Evolutionary conservation across 1,140 invertebrate species (phyloP), one percentile per base, ranked within the genome.

Genomic region (Leptinotarsa defecta): DNA sequence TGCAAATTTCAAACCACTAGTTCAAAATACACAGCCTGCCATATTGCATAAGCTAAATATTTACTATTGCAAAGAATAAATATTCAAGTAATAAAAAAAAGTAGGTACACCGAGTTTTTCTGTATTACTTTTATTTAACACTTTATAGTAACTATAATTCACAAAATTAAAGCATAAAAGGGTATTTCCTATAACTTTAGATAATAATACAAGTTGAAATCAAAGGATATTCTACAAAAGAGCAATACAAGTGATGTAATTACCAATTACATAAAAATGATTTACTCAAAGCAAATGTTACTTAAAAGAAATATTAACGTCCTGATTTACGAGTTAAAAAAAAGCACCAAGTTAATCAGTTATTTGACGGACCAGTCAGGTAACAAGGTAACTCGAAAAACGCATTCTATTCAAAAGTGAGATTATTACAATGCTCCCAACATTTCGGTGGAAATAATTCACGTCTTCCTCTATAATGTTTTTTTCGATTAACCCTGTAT

Each of bases 111-210:
- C n/a, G 13, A 43, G 34, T 57, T 19, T 57, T 57, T 57, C 15
- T 13, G 15, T n/a, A 57, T 48, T 52, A 71, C 69, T 73, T 73
- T 73, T 73, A 73, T 73, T 73, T 73, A 73, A 73, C 71, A 73
- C 63, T 43, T 73, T 52, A 65, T 73, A 48, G 64, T 73, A 73
- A 64, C 71, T 73, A 73, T 73, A 65, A 43, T 73, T 73, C 71
- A 73, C 71, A 73, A 73, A 73, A 73, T 73, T 73, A 73, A 73
- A 73, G 71, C 71, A 73, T 73, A 65, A 65, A 48, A 73, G n/a
- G 71, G 71, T 64, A 48, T 65, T 65, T 73, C 63, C 62, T 73
- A 73, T 24, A 72, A 72, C 48, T 62, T 61, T 72, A 72, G 61
- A 20, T 43, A 73, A 15, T 70, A 52, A 48, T 70, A 70, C 34